Base-by-base conservation (phyloP, 2,113 vertebrate species). In the Alosa alosa region DNA sequence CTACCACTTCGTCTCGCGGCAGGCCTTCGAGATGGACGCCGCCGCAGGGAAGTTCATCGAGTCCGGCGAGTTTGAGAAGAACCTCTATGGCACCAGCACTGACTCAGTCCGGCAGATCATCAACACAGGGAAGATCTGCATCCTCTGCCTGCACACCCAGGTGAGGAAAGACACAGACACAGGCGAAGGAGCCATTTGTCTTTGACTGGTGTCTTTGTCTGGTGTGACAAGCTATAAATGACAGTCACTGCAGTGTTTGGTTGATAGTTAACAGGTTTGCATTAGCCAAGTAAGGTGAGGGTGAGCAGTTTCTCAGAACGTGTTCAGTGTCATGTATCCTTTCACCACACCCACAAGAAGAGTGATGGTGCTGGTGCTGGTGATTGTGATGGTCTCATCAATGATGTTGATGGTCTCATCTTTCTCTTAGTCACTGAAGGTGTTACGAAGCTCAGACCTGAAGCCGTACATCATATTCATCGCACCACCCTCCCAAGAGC, bases 401-500 rank as follows among this genome's bases (percentile, higher is more conserved):
- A 8, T 60, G 8, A 60, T 64, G 8, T 25, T 25, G 20, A 64
- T 64, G 50, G 60, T 64, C 60, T 31, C 84, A 5, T 89, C 47
- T 88, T 87, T 90, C 20, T 88, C 68, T 88, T 88, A 99, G 98
- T 97, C 97, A 83, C 91, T 99, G 89, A 99, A 98, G 94, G 96
- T 97, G 50, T 93, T 99, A 82, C 96, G 98, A 83, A 97, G 96
- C 93, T 97, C 97, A 68, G 98, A 99, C 93, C 94, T 99, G 91
- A 99, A 99, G 94, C 98, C 98, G 82, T 99, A 99, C 91, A 98
- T 99, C 89, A 97, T 99, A 93, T 99, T 99, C 93, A 97, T 99
- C 88, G 98, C 98, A 50, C 98, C 98, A 0, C 98, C 98, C 84
- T 98, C 98, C 31, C 98, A 99, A 92, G 98, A 99, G 91, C 93